Evolutionary conservation across 1,140 invertebrate species (phyloP).

Genomic region (Hylyphantes graminicola): DNA sequence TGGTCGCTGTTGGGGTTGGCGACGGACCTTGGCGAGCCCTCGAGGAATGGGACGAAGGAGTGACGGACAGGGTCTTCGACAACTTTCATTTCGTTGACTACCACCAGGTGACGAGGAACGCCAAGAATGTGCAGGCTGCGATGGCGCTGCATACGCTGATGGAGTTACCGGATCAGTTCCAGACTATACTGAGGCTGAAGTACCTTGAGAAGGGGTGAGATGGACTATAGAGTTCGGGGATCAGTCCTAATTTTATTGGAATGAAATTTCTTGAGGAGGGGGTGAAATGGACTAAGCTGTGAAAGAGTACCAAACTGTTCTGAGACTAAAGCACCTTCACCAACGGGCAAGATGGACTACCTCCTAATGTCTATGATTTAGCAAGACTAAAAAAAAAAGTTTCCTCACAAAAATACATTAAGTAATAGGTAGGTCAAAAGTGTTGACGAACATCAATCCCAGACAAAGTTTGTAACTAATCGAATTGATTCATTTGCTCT

Average conservation of each 20-base stretch:
- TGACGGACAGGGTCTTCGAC: conserved; percentile 72
- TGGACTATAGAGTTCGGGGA: no score
- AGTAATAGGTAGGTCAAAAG: no score
- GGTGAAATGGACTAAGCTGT: no score
- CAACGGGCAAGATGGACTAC: no score
- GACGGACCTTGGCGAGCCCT: conserved; percentile 73
- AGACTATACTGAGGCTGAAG: conserved; percentile 46
- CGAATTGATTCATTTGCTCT: no score
- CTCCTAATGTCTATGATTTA: no score
- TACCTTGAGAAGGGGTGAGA: conserved; percentile 28
- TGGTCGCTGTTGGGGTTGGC: conserved; percentile 74
- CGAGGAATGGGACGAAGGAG: conserved; percentile 71
- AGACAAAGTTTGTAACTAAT: no score
- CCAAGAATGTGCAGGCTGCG: conserved; percentile 53
- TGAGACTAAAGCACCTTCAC: conserved; percentile 34
- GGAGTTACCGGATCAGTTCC: conserved; percentile 60
- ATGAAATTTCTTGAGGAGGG: no score
- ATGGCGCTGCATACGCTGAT: conserved; percentile 56
- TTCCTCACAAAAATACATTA: no score
- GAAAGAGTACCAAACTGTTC: conserved; percentile 52
- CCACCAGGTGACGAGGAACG: conserved; percentile 64
- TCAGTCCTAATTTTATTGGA: no score
- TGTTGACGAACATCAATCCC: no score
- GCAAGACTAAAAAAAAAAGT: no score
- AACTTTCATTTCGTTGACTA: conserved; percentile 74